Evolutionary conservation across 2,888 invertebrate species (phyloP).

Genomic region (Pogonocherus hispidulus): DNA sequence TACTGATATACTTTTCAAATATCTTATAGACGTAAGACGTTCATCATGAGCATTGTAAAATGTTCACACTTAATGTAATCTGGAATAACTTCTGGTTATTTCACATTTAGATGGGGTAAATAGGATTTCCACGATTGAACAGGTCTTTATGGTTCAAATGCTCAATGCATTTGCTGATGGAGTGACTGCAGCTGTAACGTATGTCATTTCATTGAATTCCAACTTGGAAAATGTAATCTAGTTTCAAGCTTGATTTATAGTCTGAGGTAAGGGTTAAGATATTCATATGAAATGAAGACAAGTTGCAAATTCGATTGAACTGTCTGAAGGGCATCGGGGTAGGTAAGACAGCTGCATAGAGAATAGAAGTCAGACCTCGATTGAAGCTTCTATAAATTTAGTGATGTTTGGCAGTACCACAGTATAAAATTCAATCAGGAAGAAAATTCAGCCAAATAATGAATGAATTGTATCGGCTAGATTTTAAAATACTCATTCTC

Average conservation of each 20-base stretch:
- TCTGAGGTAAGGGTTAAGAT: background rate
- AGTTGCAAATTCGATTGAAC: constrained; percentile 23
- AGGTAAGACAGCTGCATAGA: constrained; percentile 21
- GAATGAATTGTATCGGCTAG: no score
- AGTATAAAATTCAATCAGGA: no score
- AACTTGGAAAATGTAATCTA: constrained; percentile 1
- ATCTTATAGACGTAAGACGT: no score
- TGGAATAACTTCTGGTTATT: no score
- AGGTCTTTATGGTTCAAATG: constrained; percentile 1
- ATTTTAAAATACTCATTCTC: no score
- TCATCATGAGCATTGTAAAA: no score
- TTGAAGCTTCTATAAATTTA: no score
- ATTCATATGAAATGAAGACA: constrained; percentile 11
- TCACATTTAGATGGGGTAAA: background rate
- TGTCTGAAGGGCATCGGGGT: background rate
- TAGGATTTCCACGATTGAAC: background rate
- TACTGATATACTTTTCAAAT: no score
- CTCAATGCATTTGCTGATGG: background rate
- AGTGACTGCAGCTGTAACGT: background rate
- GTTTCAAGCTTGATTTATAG: constrained; percentile 10
- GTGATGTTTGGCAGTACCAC: no score
- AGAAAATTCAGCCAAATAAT: no score
- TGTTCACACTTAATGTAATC: no score
- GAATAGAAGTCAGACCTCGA: no score
- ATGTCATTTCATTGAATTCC: constrained; percentile 1